phyloP scores from a whole-genome alignment of 2,113 vertebrate genomes.

The Falcunculus frontatus region DNA sequence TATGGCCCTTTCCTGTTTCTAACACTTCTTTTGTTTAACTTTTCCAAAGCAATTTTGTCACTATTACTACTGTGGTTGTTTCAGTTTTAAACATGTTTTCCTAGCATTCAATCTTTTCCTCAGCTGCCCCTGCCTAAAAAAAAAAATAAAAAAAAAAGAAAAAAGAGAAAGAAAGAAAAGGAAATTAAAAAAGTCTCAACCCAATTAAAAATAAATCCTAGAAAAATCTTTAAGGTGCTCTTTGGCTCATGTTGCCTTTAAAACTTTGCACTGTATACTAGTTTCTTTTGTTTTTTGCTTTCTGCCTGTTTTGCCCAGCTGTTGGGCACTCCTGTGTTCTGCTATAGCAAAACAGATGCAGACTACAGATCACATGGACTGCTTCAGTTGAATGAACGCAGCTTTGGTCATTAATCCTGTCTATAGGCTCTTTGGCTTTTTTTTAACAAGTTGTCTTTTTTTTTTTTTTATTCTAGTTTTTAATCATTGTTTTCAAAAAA shows the following conservation, averaged over 20 bases:
- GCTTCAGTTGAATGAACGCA: conserved; percentile 9
- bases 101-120: conserved; percentile 41
- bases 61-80: conserved; percentile 53
- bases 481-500: neutral
- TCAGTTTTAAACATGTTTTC: conserved; percentile 62
- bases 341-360: conserved; percentile 39
- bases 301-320: conserved; percentile 46
- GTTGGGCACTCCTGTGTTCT: neutral
- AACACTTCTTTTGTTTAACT: conserved; percentile 63
- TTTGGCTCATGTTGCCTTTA: neutral
- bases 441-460: neutral
- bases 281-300: neutral
- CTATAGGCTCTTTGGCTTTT: neutral
- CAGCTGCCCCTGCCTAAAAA: neutral
- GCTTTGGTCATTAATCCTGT: conserved; percentile 2
- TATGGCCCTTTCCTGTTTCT: conserved; percentile 47
- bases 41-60: conserved; percentile 62
- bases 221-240: neutral
- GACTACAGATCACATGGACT: neutral
- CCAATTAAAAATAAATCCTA: neutral
- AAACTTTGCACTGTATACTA: neutral
- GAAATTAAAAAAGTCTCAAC: neutral
- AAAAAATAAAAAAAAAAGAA: neutral
- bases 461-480: neutral
- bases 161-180: neutral